Evolutionary conservation across 2,113 vertebrate species (phyloP).

Genomic region (Nettapus auritus): DNA sequence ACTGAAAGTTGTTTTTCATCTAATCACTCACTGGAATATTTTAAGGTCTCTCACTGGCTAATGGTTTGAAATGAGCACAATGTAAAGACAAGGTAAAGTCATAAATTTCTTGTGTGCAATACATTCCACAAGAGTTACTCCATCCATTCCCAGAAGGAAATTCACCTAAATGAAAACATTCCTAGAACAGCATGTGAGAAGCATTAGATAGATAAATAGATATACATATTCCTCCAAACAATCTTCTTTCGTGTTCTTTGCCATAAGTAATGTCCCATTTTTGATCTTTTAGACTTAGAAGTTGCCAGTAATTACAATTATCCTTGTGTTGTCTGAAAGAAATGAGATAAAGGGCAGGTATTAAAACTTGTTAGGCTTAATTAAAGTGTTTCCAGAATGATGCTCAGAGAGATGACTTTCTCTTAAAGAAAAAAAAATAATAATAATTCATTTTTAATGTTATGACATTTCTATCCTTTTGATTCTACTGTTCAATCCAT

Average conservation of each 20-base stretch:
- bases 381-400: constrained; percentile 15
- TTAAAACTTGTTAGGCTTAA: neutral
- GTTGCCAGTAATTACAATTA: neutral
- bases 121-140: neutral
- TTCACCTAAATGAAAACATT: neutral
- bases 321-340: neutral
- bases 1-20: neutral
- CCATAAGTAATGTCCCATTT: neutral
- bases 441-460: neutral
- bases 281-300: neutral
- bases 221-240: neutral
- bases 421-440: neutral
- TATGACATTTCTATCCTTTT: constrained; percentile 17
- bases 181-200: neutral
- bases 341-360: neutral
- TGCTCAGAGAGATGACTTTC: neutral
- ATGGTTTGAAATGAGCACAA: neutral
- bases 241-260: neutral
- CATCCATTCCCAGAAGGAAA: neutral
- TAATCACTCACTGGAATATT: neutral
- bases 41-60: neutral
- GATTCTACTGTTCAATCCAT: neutral
- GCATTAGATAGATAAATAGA: neutral
- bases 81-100: neutral
- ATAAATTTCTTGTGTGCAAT: neutral